Conservation (phyloP, 2,113 vertebrate genomes). For the Polyodon spathula region DNA sequence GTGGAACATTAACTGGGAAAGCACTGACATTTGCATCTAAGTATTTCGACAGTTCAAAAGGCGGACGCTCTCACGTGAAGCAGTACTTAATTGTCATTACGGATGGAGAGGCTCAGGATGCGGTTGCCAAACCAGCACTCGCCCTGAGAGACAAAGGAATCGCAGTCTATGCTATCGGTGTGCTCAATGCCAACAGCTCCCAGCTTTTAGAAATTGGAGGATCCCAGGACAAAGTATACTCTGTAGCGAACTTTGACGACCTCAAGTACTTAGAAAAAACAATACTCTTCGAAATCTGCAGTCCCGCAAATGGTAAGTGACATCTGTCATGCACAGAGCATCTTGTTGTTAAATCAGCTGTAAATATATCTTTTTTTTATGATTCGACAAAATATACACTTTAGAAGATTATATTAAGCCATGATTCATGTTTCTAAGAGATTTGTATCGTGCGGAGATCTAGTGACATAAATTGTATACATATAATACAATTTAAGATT, state of each 20-base stretch:
- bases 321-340: background rate
- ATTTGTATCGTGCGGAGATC: too few species aligned
- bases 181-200: conserved; percentile 43
- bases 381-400: too few species aligned
- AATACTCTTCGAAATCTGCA: conserved; percentile 61
- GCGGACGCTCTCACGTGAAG: conserved; percentile 49
- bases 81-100: conserved; percentile 70
- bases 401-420: too few species aligned
- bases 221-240: conserved; percentile 39
- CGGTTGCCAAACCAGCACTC: conserved; percentile 45
- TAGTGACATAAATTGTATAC: too few species aligned
- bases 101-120: conserved; percentile 60
- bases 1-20: conserved; percentile 50
- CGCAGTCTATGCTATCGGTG: conserved; percentile 61
- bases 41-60: conserved; percentile 49
- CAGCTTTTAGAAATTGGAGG: conserved; percentile 68
- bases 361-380: too few species aligned
- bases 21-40: conserved; percentile 46
- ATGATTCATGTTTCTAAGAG: too few species aligned
- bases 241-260: conserved; percentile 51
- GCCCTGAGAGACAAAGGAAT: conserved; percentile 56
- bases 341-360: too few species aligned
- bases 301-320: conserved; percentile 48
- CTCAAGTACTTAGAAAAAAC: conserved; percentile 54
- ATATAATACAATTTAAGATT: too few species aligned